phyloP scores from a whole-genome alignment of 2,888 invertebrate genomes.

The Unio delphinus region DNA sequence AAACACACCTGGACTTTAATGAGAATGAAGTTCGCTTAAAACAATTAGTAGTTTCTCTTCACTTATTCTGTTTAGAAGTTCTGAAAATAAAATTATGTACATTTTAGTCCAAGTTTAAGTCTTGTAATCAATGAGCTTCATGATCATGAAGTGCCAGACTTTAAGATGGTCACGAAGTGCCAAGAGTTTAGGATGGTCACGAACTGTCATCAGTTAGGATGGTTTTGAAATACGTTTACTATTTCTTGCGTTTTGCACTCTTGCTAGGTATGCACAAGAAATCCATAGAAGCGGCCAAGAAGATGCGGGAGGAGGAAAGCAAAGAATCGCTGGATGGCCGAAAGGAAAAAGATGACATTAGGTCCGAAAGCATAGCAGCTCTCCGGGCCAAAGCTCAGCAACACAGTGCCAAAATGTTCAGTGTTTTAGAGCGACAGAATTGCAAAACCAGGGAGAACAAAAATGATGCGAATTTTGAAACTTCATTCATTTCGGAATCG shows the following conservation, averaged over 20 bases:
- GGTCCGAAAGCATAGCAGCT: constrained; percentile 94
- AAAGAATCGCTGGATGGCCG: constrained; percentile 72
- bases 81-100: too few species aligned
- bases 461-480: constrained; percentile 31
- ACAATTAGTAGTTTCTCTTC: too few species aligned
- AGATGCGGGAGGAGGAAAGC: constrained; percentile 83
- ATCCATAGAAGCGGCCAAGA: constrained; percentile 96
- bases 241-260: neutral
- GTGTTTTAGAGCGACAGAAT: neutral
- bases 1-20: too few species aligned
- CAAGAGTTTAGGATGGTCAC: too few species aligned
- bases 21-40: too few species aligned
- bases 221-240: neutral
- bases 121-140: too few species aligned
- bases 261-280: constrained; percentile 97
- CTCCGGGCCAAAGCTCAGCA: constrained; percentile 95
- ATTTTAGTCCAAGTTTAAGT: too few species aligned
- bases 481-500: constrained; percentile 41
- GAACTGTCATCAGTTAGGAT: too few species aligned
- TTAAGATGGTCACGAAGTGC: too few species aligned
- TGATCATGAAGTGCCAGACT: too few species aligned
- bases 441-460: constrained; percentile 4
- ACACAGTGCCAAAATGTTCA: constrained; percentile 75
- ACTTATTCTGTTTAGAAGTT: too few species aligned
- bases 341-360: constrained; percentile 73